Base-by-base conservation (phyloP, 2,888 invertebrate species). In the Diaperis boleti region DNA sequence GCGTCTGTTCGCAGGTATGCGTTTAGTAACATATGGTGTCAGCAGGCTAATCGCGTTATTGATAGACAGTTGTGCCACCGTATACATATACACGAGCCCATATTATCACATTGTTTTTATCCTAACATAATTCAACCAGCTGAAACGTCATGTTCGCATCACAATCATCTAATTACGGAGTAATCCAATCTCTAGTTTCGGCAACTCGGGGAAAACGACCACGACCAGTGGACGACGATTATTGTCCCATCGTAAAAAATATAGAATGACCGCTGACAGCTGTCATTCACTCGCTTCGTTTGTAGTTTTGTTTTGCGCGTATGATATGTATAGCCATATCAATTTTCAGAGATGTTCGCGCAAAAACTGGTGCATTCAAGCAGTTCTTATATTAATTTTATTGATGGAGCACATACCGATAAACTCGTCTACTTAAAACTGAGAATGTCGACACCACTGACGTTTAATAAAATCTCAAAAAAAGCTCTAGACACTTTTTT, bases 1-100 rank as follows among this genome's bases (percentile, higher is more conserved):
- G 64, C 61, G 49, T 54, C 41, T 54, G 65, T 68, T 67, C 52
- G 60, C 65, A 70, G 70, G 68, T 69, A 69, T 66, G 65, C 62
- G 60, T 65, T 63, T 59, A 62, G 70, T 57, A 70, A 70, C 73
- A 72, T 70, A 73, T 73, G 73, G 73, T 62, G 68, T 67, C 64
- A 69, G 65, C 68, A 61, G 69, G 67, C 69, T 73, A 74, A 74
- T 71, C 72, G 68, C 65, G 66, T 74, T 73, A 73, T 70, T 73
- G 69, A 73, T 68, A 71, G 70, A 70, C 70, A 69, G 66, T 69
- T 67, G 67, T 57, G 60, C 62, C 64, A 64, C 64, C 60, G 54
- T 64, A 64, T 60, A 64, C 45, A 54, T 22, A 50, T 17, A 47
- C 31, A 45, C 10, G 18, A 44, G 35, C 29, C 45, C 45, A 14